A percentile compares a stretch with the other conserved stretches of the same genome.
phyloP scores from a whole-genome alignment of 2,797 vertebrate species.

The Melanotaenia pygmaea region DNA sequence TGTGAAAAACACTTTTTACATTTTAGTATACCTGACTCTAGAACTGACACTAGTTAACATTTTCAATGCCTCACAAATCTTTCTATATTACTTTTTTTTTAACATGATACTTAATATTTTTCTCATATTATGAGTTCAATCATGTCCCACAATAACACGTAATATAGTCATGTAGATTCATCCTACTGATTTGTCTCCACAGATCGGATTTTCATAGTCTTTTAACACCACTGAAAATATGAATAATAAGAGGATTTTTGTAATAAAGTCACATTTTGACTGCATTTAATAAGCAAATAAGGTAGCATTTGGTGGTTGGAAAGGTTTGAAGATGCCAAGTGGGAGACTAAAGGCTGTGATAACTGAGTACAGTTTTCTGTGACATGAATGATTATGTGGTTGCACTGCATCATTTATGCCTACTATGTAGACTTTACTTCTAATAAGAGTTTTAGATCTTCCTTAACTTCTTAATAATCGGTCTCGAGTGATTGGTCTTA shows the following conservation, averaged over 20 bases:
- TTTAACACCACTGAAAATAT: neutral
- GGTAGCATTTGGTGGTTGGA: neutral
- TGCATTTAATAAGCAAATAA: neutral
- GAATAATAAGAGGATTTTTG: neutral
- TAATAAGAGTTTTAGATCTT: neutral
- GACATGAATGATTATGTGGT: neutral
- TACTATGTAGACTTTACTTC: neutral
- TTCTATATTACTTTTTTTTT: neutral
- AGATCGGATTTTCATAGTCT: neutral
- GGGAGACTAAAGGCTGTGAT: no score
- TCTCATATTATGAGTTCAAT: neutral
- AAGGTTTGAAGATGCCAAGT: no score
- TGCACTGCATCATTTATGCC: neutral
- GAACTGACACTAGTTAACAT: neutral
- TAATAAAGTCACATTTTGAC: neutral
- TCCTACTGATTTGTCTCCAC: neutral
- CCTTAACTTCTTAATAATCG: neutral
- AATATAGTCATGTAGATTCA: no score
- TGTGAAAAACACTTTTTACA: neutral
- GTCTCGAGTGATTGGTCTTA: conserved; percentile 4
- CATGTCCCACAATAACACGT: neutral
- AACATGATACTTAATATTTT: neutral
- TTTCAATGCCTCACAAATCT: neutral
- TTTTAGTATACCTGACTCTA: neutral
- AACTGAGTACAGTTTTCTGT: neutral